Evolutionary conservation across 2,113 vertebrate species (phyloP).

Genomic region (Chionodraco myersi): DNA sequence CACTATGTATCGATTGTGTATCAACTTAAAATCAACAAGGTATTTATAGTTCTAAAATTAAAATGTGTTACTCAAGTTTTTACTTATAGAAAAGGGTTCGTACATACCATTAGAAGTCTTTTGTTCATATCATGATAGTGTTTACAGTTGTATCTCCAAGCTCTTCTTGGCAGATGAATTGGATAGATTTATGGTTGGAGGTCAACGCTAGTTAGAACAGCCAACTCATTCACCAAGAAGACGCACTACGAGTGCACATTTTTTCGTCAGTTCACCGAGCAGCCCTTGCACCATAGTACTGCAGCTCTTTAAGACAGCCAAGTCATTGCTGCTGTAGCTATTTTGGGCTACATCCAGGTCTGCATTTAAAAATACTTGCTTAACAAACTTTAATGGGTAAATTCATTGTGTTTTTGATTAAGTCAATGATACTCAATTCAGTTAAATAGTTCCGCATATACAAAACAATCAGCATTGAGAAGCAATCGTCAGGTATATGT

Average conservation of each 20-base stretch:
- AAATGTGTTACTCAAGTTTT: neutral
- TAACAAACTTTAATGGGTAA: neutral
- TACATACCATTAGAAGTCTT: neutral
- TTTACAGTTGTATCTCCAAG: neutral
- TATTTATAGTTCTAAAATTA: no score
- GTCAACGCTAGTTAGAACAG: neutral
- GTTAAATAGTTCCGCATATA: neutral
- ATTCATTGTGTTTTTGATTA: constrained; percentile 7
- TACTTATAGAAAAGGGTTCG: neutral
- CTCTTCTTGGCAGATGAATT: neutral
- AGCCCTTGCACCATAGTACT: neutral
- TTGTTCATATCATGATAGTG: neutral
- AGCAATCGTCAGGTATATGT: neutral
- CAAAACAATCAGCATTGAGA: constrained; percentile 11
- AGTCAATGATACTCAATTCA: neutral
- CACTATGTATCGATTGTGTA: neutral
- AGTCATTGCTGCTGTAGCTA: neutral
- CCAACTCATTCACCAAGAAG: neutral
- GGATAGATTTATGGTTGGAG: neutral
- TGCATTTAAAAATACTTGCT: neutral
- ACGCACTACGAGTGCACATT: neutral
- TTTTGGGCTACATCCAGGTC: neutral
- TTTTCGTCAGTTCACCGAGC: constrained; percentile 12
- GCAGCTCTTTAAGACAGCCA: neutral
- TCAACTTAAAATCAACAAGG: neutral